Conservation (phyloP, 2,113 vertebrate genomes). For the Chamaetylas fuelleborni region DNA sequence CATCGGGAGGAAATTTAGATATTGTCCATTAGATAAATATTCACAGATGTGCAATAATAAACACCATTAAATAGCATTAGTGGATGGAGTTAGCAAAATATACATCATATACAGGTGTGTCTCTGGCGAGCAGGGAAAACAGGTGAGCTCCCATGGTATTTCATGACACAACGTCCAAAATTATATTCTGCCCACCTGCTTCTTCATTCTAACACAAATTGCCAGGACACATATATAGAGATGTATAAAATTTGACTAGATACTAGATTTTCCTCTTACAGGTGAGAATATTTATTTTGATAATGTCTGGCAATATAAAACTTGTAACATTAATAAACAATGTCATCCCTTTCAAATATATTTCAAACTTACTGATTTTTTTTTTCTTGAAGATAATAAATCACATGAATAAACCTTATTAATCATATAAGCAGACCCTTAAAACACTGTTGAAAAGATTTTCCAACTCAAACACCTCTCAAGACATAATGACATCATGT, state of each 20-base stretch:
- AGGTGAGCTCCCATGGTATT: neutral
- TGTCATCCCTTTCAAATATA: conserved; percentile 20
- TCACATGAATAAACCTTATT: conserved; percentile 43
- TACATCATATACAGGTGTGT: neutral
- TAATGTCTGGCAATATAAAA: conserved; percentile 17
- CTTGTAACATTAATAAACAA: conserved; percentile 13
- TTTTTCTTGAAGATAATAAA: conserved; percentile 58
- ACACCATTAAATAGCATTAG: neutral
- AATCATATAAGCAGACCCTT: conserved; percentile 61
- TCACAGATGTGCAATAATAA: conserved; percentile 16
- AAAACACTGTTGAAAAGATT: conserved; percentile 53
- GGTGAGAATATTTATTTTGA: conserved; percentile 35
- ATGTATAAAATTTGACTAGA: neutral
- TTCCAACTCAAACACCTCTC: conserved; percentile 69
- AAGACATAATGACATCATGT: conserved; percentile 68
- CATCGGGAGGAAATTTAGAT: neutral
- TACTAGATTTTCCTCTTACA: neutral
- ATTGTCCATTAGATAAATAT: neutral
- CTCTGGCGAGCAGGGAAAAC: neutral
- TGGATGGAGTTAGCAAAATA: neutral
- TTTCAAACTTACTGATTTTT: neutral
- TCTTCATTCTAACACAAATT: neutral
- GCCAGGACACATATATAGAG: neutral
- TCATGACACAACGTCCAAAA: neutral
- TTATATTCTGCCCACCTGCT: neutral